A percentile compares a stretch with the other conserved stretches of the same genome.
Conservation (phyloP, 1,140 invertebrate genomes). For the Chlorops oryzae region DNA sequence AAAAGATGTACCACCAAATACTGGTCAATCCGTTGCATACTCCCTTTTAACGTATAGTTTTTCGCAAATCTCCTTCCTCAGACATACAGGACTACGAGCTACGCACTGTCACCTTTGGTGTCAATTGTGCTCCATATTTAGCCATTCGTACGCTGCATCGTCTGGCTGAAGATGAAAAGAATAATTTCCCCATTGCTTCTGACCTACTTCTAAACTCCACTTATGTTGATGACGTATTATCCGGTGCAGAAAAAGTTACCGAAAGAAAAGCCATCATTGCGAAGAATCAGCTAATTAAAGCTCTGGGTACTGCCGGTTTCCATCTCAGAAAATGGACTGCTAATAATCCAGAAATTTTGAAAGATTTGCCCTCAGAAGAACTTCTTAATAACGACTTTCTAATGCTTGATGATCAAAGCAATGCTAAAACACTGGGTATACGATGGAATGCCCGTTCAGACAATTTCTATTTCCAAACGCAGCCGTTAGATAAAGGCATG, state of each 20-base stretch:
- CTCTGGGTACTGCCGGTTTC: not conserved
- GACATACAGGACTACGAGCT: too few species aligned
- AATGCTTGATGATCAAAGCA: not conserved
- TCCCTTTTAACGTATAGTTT: not conserved
- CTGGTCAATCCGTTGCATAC: not conserved
- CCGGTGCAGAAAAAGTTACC: not conserved
- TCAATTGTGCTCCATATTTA: too few species aligned
- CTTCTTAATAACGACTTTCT: not conserved
- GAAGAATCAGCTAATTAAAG: not conserved
- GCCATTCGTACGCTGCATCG: not conserved
- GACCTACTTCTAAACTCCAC: not conserved
- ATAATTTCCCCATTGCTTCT: not conserved
- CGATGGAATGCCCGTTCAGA: not conserved
- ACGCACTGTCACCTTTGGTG: too few species aligned
- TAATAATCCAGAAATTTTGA: not conserved
- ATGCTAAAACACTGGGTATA: not conserved
- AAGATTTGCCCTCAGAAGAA: not conserved
- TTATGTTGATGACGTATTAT: not conserved
- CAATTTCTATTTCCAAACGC: not conserved
- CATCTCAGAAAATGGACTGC: not conserved
- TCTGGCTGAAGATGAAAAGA: not conserved
- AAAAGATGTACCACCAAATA: too few species aligned
- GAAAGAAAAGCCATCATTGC: not conserved
- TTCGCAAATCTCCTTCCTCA: not conserved
- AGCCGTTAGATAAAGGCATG: not conserved